These are phyloP conservation scores for Cheilosia soror DNA, from an alignment of 2,888 invertebrate species.

Conservation along the genomic window DNA sequence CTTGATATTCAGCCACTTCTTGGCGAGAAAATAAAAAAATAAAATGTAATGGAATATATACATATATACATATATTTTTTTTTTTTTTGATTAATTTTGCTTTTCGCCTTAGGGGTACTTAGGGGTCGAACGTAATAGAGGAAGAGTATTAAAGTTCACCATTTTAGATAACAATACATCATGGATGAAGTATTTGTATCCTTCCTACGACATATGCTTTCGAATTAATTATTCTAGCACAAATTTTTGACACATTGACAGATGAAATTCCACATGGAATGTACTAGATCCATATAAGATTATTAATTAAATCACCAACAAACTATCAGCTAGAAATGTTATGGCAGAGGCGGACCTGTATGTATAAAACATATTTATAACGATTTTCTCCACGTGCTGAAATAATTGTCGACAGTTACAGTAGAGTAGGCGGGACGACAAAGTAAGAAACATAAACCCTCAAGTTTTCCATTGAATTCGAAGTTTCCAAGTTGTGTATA, in stretches of 20 bases:
- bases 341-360: background rate
- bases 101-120: background rate
- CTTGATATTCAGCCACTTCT: background rate
- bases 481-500: too few species aligned
- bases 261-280: background rate
- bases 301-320: background rate
- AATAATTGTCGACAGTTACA: background rate
- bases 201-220: background rate
- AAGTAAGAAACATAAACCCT: too few species aligned
- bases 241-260: background rate
- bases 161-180: background rate
- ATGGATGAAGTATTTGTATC: background rate
- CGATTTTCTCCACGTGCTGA: background rate
- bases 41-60: conserved; percentile 1
- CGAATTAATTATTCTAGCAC: background rate
- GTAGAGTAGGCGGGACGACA: too few species aligned
- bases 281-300: background rate
- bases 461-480: too few species aligned
- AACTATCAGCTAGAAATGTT: background rate
- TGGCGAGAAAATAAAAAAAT: background rate
- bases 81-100: conserved; percentile 30
- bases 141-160: background rate
- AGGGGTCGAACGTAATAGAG: background rate
- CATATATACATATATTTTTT: background rate
- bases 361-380: background rate